Evolutionary conservation across 2,797 vertebrate genomes (phyloP), one percentile per base, ranked within the genome.

Genomic region (Crypturellus tataupa): DNA sequence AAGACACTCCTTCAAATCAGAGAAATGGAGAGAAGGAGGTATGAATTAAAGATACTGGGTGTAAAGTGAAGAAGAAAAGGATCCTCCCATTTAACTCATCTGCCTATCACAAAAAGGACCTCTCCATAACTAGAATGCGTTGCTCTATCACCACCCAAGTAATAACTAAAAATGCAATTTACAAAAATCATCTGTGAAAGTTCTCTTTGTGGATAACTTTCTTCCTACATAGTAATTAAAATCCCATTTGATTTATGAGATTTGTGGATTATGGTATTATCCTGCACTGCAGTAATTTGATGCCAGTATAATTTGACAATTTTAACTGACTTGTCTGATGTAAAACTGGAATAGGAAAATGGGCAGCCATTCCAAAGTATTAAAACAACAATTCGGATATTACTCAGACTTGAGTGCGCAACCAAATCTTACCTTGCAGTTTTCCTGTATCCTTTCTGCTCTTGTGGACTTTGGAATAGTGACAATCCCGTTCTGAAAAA

Each of bases 391-490:
- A 37, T 15, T 31, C 2, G 1, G 23, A 40, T 17, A 9, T 68
- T 67, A 68, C 35, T 75, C 47, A 85, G 44, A 76, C 39, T 6
- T 39, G 12, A 87, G 16, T 33, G 40, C n/a, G 49, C 44, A 83
- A 85, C 6, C 65, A 69, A 46, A 91, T 85, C 83, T 98, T 94
- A 99, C 98, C 91, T 98, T 97, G 95, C 97, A 98, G 96, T 98
- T 98, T 97, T 99, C 98, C 78, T 92, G 81, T 94, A 98, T 95
- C 92, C 98, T 97, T 89, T 98, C 89, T 59, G 94, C 97, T 96
- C 98, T 98, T 75, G 95, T 98, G 33, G 98, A 98, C 94, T 99
- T 99, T 24, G 98, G 98, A 96, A 98, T 98, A 27, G 98, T 98
- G 76, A 98, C 97, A 87, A 98, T 91, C 49, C 96, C 98, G 85